Evolutionary conservation across 2,797 vertebrate genomes (phyloP).

Genomic region (Propithecus deckenii): DNA sequence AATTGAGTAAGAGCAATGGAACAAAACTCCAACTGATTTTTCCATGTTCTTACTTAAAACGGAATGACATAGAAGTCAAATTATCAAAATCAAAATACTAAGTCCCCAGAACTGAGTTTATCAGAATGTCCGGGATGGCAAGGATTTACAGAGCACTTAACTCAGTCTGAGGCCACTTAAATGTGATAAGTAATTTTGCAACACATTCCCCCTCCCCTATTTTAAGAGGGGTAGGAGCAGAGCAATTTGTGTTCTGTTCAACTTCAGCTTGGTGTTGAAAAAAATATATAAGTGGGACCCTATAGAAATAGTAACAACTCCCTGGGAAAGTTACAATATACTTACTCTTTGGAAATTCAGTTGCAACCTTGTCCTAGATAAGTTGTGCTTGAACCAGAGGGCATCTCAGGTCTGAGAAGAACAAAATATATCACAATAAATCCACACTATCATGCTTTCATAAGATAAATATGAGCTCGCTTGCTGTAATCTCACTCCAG

Average conservation of each 20-base stretch:
- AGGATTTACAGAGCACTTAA: conserved; percentile 83
- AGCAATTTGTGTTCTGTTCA: conserved; percentile 36
- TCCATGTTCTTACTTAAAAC: conserved; percentile 68
- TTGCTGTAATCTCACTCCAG: neutral
- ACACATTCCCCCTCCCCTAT: neutral
- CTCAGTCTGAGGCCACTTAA: conserved; percentile 67
- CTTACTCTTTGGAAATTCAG: conserved; percentile 47
- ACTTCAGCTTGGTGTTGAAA: conserved; percentile 48
- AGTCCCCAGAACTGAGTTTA: conserved; percentile 78
- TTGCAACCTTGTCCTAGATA: neutral
- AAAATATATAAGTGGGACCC: neutral
- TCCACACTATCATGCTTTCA: neutral
- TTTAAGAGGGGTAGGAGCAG: neutral
- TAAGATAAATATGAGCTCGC: neutral
- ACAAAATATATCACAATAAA: neutral
- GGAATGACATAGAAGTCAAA: conserved; percentile 72
- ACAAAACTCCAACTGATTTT: conserved; percentile 79
- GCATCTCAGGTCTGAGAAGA: neutral
- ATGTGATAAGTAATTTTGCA: conserved; percentile 76
- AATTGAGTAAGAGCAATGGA: conserved; percentile 71
- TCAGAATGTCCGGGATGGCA: conserved; percentile 79
- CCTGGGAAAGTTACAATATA: conserved; percentile 53
- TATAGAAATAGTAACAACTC: conserved; percentile 24
- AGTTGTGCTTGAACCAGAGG: neutral
- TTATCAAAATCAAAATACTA: conserved; percentile 87